Evolutionary conservation across 2,888 invertebrate genomes (phyloP).

Genomic region (Druceiella hillmani): DNA sequence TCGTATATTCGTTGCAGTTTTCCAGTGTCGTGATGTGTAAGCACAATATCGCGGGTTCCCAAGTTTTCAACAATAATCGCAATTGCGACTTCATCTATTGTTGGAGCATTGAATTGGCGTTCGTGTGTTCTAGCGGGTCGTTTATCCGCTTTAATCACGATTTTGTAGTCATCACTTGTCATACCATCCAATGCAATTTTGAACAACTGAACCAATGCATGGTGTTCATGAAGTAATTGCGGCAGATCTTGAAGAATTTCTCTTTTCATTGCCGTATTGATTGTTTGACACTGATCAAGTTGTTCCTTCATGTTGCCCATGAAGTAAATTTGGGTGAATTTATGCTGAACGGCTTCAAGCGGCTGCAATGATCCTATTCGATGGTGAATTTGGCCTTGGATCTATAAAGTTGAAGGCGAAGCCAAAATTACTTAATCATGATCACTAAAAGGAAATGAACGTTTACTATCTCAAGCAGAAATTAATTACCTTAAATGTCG

Average conservation of each 20-base stretch:
- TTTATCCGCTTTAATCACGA: conserved; percentile 29
- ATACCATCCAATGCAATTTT: conserved; percentile 22
- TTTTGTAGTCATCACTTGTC: conserved; percentile 27
- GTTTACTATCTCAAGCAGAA: conserved; percentile 2
- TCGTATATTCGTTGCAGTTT: too few relatives aligned
- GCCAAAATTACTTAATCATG: conserved; percentile 5
- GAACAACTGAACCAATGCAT: conserved; percentile 23
- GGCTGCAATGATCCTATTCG: conserved; percentile 20
- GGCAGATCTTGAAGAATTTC: conserved; percentile 25
- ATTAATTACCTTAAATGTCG: conserved; percentile 24
- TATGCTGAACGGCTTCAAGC: conserved; percentile 15
- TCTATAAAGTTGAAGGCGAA: conserved; percentile 12
- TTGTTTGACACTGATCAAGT: conserved; percentile 16
- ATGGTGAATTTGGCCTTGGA: conserved; percentile 21
- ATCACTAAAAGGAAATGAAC: too few relatives aligned
- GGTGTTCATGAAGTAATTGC: conserved; percentile 25
- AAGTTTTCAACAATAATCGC: too few relatives aligned
- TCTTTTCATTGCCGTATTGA: conserved; percentile 22
- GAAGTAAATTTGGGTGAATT: conserved; percentile 26
- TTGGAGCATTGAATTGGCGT: too few relatives aligned
- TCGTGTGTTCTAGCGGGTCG: too few relatives aligned
- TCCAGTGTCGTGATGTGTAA: too few relatives aligned
- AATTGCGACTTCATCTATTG: too few relatives aligned
- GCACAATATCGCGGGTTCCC: too few relatives aligned
- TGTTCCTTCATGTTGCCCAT: conserved; percentile 22